phyloP scores from a whole-genome alignment of 2,113 vertebrate genomes.

The Chaetodon auriga region DNA sequence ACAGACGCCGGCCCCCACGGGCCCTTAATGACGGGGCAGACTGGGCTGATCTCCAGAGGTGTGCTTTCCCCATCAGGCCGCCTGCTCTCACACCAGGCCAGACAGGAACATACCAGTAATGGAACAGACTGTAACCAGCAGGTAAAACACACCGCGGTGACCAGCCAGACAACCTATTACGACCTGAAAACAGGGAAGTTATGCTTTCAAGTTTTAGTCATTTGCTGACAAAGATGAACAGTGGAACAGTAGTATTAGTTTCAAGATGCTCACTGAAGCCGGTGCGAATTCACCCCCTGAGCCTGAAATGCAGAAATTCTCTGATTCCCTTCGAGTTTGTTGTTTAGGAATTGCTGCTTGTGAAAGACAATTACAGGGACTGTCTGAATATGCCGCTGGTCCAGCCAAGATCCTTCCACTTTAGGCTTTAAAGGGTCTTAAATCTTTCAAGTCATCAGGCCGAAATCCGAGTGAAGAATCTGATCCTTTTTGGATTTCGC shows the following conservation, averaged over 20 bases:
- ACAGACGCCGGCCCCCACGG: constrained; percentile 22
- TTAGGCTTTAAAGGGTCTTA: not conserved
- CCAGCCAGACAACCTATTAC: constrained; percentile 29
- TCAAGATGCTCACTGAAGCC: not conserved
- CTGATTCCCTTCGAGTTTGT: not conserved
- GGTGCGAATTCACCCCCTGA: not conserved
- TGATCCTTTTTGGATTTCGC: not conserved
- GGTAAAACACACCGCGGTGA: constrained; percentile 37
- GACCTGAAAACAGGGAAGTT: constrained; percentile 40
- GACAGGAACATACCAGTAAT: constrained; percentile 66
- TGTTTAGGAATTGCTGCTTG: not conserved
- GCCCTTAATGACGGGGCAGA: constrained; percentile 48
- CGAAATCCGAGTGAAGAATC: not conserved
- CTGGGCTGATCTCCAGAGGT: constrained; percentile 66
- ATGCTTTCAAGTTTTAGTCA: constrained; percentile 14
- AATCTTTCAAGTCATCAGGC: constrained; percentile 7
- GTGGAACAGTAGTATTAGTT: constrained; percentile 19
- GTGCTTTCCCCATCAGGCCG: constrained; percentile 69
- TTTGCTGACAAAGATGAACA: constrained; percentile 2
- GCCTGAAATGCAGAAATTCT: not conserved
- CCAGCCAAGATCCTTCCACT: not conserved
- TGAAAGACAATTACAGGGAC: not conserved
- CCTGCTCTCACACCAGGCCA: constrained; percentile 44
- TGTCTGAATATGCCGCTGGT: not conserved
- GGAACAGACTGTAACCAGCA: constrained; percentile 57